Conservation (phyloP, 2,888 invertebrate species). For the Cephalotes varians region DNA sequence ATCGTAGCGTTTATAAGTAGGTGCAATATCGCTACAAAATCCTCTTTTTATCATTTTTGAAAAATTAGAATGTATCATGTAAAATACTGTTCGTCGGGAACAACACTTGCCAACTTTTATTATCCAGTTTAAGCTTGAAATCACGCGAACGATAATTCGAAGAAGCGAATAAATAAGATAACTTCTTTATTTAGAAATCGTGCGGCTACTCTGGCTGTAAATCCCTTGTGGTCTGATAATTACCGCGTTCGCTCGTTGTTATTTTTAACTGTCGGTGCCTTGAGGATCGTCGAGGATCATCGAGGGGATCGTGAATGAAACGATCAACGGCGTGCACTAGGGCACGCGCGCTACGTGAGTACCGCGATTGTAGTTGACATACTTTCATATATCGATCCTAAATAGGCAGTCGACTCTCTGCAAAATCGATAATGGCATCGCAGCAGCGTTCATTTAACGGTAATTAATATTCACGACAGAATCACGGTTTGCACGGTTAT, state of each 20-base stretch:
- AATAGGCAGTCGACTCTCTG: constrained; percentile 15
- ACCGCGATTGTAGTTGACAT: constrained; percentile 36
- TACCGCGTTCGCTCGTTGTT: neutral
- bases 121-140: neutral
- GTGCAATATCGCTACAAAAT: no score
- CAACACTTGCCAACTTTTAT: neutral
- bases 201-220: neutral
- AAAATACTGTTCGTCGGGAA: neutral
- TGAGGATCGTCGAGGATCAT: constrained; percentile 8
- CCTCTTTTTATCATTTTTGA: no score
- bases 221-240: neutral
- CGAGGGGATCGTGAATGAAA: constrained; percentile 48
- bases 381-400: constrained; percentile 41
- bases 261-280: constrained; percentile 43
- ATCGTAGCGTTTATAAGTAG: no score
- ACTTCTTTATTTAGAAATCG: neutral
- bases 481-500: neutral
- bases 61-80: neutral
- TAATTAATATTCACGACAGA: neutral
- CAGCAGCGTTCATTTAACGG: neutral
- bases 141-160: neutral
- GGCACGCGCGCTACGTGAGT: constrained; percentile 15
- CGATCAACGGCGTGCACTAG: neutral
- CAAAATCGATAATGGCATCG: neutral
- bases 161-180: neutral